Conservation (phyloP, 2,888 invertebrate species). For the Hymenopus coronatus region DNA sequence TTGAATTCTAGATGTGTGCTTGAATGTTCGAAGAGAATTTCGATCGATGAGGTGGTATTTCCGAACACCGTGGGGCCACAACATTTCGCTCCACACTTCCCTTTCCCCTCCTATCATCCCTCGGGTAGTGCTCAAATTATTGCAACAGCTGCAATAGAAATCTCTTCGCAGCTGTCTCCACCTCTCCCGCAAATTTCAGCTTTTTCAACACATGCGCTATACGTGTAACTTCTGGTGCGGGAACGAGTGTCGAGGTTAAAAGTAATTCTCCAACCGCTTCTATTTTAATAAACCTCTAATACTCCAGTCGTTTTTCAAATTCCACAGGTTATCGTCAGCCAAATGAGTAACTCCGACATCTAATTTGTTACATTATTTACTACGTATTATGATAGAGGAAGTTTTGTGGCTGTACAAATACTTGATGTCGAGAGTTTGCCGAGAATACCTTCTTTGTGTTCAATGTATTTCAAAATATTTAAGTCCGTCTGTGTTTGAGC, state of each 20-base stretch:
- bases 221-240: not conserved
- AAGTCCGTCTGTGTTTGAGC: no score
- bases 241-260: not conserved
- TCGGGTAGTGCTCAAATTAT: not conserved
- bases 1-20: slow-evolving; percentile 11
- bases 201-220: not conserved
- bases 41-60: not conserved
- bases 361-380: no score
- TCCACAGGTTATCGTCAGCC: no score
- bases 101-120: not conserved
- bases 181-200: not conserved
- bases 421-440: no score
- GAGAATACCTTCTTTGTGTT: no score
- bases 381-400: no score
- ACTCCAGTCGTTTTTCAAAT: no score
- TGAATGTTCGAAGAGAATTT: not conserved
- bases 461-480: no score
- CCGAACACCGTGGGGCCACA: not conserved
- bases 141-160: not conserved
- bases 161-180: not conserved
- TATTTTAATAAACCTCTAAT: not conserved
- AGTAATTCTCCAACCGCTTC: not conserved
- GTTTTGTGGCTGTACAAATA: no score
- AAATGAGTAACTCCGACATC: no score
- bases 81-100: not conserved